These are phyloP conservation scores for Brachycybe producta DNA, from an alignment of 2,888 invertebrate genomes.

Conservation along the genomic window DNA sequence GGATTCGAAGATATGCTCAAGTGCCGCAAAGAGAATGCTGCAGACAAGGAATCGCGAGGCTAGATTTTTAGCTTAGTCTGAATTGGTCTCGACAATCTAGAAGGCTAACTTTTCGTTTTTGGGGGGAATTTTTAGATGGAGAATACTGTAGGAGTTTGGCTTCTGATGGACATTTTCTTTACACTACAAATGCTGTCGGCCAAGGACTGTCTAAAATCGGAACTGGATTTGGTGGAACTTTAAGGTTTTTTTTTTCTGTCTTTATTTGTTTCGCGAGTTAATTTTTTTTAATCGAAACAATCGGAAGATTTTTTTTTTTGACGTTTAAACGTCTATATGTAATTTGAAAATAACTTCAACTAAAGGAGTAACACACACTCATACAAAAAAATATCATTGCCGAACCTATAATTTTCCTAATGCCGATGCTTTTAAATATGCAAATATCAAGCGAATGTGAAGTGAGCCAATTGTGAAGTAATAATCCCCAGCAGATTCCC, in stretches of 20 bases:
- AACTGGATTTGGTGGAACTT: constrained; percentile 32
- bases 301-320: too few relatives aligned
- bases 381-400: too few relatives aligned
- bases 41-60: constrained; percentile 15
- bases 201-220: constrained; percentile 33
- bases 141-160: constrained; percentile 30
- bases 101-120: neutral
- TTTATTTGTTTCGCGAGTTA: too few relatives aligned
- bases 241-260: constrained; percentile 31
- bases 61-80: neutral
- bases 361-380: too few relatives aligned
- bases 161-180: constrained; percentile 32
- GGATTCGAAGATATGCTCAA: constrained; percentile 17
- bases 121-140: constrained; percentile 27
- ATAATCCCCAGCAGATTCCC: too few relatives aligned
- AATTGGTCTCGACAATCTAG: neutral
- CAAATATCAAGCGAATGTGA: too few relatives aligned
- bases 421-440: too few relatives aligned
- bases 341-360: too few relatives aligned
- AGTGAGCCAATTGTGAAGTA: too few relatives aligned
- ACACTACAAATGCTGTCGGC: constrained; percentile 31
- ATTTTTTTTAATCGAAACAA: too few relatives aligned
- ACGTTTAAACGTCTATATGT: too few relatives aligned
- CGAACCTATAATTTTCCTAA: too few relatives aligned
- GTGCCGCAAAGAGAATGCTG: constrained; percentile 7